Base-by-base conservation (phyloP, 2,113 vertebrate genomes). In the Gopherus flavomarginatus region DNA sequence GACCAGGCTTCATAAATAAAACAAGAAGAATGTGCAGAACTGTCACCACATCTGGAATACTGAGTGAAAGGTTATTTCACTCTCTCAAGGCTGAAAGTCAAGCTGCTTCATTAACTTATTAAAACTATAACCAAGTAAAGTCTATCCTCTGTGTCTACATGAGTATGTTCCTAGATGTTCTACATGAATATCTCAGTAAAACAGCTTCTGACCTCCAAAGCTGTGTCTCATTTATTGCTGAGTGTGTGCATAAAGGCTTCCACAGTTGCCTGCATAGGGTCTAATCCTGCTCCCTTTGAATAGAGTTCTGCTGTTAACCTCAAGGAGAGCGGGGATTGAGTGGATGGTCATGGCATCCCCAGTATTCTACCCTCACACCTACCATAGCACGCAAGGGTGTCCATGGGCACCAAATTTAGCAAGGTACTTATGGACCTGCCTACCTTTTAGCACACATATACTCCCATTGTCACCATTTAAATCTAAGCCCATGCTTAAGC, bases 351-450 rank as follows among this genome's bases (percentile, higher is more conserved):
- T 10, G 14, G 21, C 56, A 9, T 62, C 88, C 8, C 10, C 78
- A 21, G 2, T 7, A 29, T 86, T 86, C 72, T 49, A n/a, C 49
- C 1, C 13, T 87, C 31, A 1, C n/a, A 16, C 8, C 31, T 81
- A 4, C 8, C 44, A 31, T 1, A 80, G 62, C 31, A 44, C 72
- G 6, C 6, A 3, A 1, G 21, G 29, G 0, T 42, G 24, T 8
- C 2, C 62, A 31, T 11, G 52, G 47, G 9, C 52, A 1, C 24
- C 8, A 11, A 1, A n/a, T 5, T 21, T 44, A 4, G 0, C 1
- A 16, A 10, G 42, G 5, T 29, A 0, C 17, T 22, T 19, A 42
- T 11, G 5, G 72, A 77, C 17, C 3, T 2, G 38, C 49, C 52
- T 86, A 35, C 3, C 31, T 35, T n/a, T n/a, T 78, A 2, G 9